phyloP scores from a whole-genome alignment of 2,797 vertebrate species.

The Sus cebifrons region DNA sequence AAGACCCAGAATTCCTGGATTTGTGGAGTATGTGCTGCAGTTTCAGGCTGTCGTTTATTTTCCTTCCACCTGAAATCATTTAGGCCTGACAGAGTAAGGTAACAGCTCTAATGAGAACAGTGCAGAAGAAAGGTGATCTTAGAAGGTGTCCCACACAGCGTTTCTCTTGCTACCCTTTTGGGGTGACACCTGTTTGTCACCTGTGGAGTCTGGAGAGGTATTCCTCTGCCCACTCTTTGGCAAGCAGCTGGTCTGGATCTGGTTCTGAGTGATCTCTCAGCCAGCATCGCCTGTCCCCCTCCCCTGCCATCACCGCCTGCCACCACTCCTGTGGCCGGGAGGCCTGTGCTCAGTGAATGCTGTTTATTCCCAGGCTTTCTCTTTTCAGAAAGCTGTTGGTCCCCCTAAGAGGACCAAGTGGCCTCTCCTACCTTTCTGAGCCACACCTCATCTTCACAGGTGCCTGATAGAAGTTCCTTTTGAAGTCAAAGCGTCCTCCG shows the following conservation, averaged over 20 bases:
- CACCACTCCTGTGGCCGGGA: too few species aligned
- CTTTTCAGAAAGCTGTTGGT: not conserved
- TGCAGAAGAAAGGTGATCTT: not conserved
- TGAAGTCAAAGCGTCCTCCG: not conserved
- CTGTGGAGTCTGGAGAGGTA: slow-evolving; percentile 81
- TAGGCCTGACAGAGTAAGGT: slow-evolving; percentile 46
- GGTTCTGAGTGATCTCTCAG: not conserved
- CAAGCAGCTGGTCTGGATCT: slow-evolving; percentile 70
- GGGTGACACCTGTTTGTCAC: slow-evolving; percentile 1
- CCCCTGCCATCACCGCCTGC: not conserved
- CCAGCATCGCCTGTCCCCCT: not conserved
- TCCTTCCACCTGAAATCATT: not conserved
- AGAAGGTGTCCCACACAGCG: slow-evolving; percentile 15
- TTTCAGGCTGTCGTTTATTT: rapidly evolving
- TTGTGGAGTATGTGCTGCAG: not conserved
- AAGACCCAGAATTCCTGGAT: not conserved
- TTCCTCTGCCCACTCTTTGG: slow-evolving; percentile 68
- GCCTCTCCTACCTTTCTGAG: not conserved
- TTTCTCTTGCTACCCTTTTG: slow-evolving; percentile 69
- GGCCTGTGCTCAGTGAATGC: not conserved
- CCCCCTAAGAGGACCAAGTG: not conserved
- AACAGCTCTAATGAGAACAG: not conserved
- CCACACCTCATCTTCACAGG: not conserved
- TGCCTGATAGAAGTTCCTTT: not conserved
- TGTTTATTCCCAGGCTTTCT: not conserved